Percentiles rank a stretch among this genome's conserved stretches.
Conservation (phyloP, 2,797 vertebrate genomes). For the Oophaga sylvatica region DNA sequence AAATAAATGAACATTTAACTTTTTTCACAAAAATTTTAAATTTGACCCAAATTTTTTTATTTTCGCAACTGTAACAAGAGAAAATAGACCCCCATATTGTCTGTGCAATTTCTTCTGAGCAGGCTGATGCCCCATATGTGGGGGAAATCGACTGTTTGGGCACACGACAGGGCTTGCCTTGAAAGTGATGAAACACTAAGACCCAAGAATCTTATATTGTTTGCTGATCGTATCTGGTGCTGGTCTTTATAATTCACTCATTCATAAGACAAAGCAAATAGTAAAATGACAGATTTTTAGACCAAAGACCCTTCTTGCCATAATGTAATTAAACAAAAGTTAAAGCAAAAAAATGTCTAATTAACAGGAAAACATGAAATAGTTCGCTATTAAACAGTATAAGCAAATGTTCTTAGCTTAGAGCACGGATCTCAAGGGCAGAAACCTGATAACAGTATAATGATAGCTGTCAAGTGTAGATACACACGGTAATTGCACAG, state of each 20-base stretch:
- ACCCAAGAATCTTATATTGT: not conserved
- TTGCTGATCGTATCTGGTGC: not conserved
- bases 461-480: not conserved
- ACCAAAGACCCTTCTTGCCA: too few relatives aligned
- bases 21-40: too few relatives aligned
- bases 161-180: too few relatives aligned
- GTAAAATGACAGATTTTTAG: not conserved
- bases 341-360: not conserved
- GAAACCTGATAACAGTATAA: slow-evolving; percentile 9
- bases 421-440: slow-evolving; percentile 1
- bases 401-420: not conserved
- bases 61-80: too few relatives aligned
- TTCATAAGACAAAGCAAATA: not conserved
- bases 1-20: too few relatives aligned
- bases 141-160: too few relatives aligned
- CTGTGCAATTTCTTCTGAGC: too few relatives aligned
- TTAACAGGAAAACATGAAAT: not conserved
- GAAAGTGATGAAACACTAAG: not conserved
- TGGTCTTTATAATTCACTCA: not conserved
- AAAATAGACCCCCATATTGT: too few relatives aligned
- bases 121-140: too few relatives aligned
- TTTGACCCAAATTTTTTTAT: too few relatives aligned
- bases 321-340: not conserved
- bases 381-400: slow-evolving; percentile 5
- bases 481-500: not conserved